Evolutionary conservation across 2,888 invertebrate species (phyloP), one percentile per base, ranked within the genome.

Genomic region (Drosophila imparisetae): DNA sequence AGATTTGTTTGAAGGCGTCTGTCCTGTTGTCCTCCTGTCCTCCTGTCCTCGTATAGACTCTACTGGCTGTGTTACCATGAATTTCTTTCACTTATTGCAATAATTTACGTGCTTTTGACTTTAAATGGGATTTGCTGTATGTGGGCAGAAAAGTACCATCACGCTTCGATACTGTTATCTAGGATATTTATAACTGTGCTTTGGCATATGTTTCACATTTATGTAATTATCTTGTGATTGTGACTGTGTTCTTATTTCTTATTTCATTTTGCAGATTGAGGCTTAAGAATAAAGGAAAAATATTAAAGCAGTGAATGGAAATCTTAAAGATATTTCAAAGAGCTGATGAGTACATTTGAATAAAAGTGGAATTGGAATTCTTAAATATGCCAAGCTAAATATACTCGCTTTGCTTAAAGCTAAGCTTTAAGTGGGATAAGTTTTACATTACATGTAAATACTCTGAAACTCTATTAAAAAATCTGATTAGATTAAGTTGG

Each of bases 1-100:
- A 66, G 59, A 76, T 72, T 78, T 72, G 76, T 65, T 76, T 72
- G 66, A 29, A 52, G 63, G 54, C 52, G 67, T 63, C 59, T 59
- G 38, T 50, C 55, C 29, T 24, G 18, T 38, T 32, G 11, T 32
- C 30, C 30, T 3, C 0, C 7, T 29, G 7, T 29, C 30, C 30
- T 2, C 30, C 10, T 32, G 32, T 34, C 7, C 42, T 32, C 21
- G 38, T 49, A 36, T 10, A 13, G 32, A 32, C 36, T 34, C 27
- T 30, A 3, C 54, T 36, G 40, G 29, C 10, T n/a, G 68, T 11
- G 42, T 27, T 50, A 32, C 54, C 68, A 68, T 72, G 42, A 64
- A 78, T 49, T 60, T 68, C 21, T 53, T 64, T 50, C 58, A 53
- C 36, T 66, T 71, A 42, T 50, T 50, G 61, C 67, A 67, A 67